A percentile compares a stretch with the other conserved stretches of the same genome.
Conservation (phyloP, 2,113 vertebrate species). For the Eretmochelys imbricata region DNA sequence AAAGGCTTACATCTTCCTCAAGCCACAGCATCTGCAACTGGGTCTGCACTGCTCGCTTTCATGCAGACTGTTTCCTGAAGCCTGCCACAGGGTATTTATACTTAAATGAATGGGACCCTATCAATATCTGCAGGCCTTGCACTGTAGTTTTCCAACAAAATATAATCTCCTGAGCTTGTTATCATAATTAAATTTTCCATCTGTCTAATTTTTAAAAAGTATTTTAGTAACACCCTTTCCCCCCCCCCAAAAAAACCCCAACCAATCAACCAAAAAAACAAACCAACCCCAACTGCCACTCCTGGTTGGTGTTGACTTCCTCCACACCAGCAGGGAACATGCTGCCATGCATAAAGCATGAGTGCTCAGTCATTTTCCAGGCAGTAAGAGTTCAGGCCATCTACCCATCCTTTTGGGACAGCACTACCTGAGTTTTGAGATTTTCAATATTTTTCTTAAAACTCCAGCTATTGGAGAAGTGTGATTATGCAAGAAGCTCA, state of each 20-base stretch:
- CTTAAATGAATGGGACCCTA: slow-evolving; percentile 10
- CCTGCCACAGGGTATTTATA: not conserved
- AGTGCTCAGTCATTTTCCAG: not conserved
- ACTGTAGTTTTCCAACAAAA: slow-evolving; percentile 38
- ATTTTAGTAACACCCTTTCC: not conserved
- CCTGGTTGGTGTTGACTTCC: not conserved
- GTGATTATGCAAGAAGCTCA: not conserved
- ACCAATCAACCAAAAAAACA: not conserved
- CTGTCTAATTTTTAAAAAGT: slow-evolving; percentile 8
- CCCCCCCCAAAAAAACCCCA: too few species aligned
- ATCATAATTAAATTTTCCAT: slow-evolving; percentile 28
- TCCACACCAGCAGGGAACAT: not conserved
- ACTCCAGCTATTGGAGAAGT: not conserved
- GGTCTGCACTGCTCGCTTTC: not conserved
- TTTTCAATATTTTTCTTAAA: not conserved
- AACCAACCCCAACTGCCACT: not conserved
- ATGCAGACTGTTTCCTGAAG: slow-evolving; percentile 17
- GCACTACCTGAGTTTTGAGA: not conserved
- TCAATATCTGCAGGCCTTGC: slow-evolving; percentile 33
- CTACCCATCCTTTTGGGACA: not conserved
- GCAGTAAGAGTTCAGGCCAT: not conserved
- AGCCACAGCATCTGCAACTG: not conserved
- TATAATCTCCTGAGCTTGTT: slow-evolving; percentile 11
- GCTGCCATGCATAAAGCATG: not conserved
- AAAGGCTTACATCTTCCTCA: not conserved